Conservation (phyloP, 1,140 invertebrate genomes). For the Leptonema lineaticorne region DNA sequence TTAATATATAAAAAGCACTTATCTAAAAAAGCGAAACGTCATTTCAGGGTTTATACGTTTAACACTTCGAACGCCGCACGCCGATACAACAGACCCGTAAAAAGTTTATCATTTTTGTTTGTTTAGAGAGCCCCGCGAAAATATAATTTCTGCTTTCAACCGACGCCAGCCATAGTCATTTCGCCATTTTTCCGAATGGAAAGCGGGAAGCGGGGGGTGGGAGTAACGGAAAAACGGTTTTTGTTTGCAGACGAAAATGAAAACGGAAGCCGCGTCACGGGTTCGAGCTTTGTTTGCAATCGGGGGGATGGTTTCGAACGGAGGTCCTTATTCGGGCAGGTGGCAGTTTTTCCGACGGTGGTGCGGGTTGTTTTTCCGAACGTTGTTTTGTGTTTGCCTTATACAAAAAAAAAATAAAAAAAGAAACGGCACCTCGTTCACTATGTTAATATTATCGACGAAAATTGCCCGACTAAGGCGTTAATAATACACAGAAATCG, state of each 20-base stretch:
- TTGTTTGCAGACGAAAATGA: not conserved
- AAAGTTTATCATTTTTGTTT: conserved; percentile 1
- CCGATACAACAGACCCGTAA: not conserved
- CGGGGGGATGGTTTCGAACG: not conserved
- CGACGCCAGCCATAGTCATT: not conserved
- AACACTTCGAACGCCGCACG: not conserved
- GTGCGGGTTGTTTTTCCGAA: no score
- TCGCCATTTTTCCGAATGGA: not conserved
- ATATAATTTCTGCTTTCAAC: not conserved
- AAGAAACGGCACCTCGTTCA: no score
- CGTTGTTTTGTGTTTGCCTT: no score
- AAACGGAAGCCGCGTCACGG: not conserved
- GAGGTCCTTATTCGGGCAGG: not conserved
- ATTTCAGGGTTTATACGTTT: not conserved
- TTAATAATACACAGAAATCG: no score
- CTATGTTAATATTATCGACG: no score
- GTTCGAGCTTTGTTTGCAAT: not conserved
- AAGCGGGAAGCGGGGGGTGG: no score
- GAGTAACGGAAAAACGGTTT: not conserved
- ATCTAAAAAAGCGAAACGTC: not conserved
- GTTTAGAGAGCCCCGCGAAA: not conserved
- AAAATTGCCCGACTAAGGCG: no score
- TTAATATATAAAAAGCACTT: not conserved
- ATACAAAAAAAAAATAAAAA: no score
- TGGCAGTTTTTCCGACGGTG: no score